Base-by-base conservation (phyloP, 2,888 invertebrate genomes). In the Latrodectus hesperus region DNA sequence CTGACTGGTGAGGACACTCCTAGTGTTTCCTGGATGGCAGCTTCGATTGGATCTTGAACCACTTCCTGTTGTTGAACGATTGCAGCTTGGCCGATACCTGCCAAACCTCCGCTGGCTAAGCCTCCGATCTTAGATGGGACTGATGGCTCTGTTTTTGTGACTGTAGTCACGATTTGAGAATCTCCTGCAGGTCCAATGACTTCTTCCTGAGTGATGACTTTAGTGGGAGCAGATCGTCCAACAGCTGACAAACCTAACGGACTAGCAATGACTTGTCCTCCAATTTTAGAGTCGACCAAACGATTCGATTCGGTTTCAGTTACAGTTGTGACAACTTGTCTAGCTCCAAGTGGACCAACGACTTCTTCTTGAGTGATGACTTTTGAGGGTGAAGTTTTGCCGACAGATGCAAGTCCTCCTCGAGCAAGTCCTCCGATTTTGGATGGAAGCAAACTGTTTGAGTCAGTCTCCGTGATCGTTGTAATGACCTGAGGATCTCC, bases 351-450 rank as follows among this genome's bases (percentile, higher is more conserved):
- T 16, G 67, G 67, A 9, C 77, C 77, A 12, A 77, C 49, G 2
- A 65, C 77, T 52, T 67, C 67, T n/a, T 67, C 77, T 65, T 86
- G 86, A 14, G 86, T 86, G 1, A 86, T 53, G 8, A 64, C 60
- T 75, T 86, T 80, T 10, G 70, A 8, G 22, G 9, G 78, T 53
- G 51, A 14, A 22, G 52, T 67, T 11, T 11, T 68, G 22, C 22
- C 10, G 1, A 80, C 6, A 16, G 75, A 75, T 11, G 76, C 55
- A 10, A 64, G 71, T 17, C 71, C 70, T 17, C 81, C 73, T 55
- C 49, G 14, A 22, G 67, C 86, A 9, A 70, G 26, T 9, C 86
- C 86, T 22, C 86, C 86, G 9, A 87, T 87, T 77, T 87, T 87
- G 11, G 81, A 81, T 1, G 76, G 76, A 16, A 22, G 72, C 16